These are phyloP conservation scores for Chlamydotis undulata DNA, from an alignment of 2,113 vertebrate species.

Conservation along the genomic window DNA sequence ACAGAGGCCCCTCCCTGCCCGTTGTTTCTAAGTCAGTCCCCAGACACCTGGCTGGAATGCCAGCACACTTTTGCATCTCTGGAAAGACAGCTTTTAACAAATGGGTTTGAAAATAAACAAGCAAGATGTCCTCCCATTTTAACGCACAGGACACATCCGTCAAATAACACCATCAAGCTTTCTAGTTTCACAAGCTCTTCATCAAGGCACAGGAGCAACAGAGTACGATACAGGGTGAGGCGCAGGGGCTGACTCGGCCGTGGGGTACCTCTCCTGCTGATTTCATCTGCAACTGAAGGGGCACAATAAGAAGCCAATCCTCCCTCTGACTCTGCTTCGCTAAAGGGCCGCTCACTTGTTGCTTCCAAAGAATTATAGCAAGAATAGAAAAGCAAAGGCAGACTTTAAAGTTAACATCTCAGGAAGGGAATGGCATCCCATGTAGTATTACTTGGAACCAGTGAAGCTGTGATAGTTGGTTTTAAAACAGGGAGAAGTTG, in stretches of 20 bases:
- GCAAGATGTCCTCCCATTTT: neutral
- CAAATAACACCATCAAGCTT: neutral
- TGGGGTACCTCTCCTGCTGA: neutral
- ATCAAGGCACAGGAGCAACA: neutral
- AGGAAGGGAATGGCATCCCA: neutral
- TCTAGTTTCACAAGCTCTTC: neutral
- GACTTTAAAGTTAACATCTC: neutral
- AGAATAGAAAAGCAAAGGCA: neutral
- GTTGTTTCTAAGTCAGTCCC: neutral
- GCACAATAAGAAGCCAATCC: neutral
- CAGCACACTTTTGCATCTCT: neutral
- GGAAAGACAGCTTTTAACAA: neutral
- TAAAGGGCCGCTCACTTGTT: neutral
- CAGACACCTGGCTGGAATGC: neutral
- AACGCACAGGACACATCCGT: neutral
- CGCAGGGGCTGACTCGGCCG: accelerated
- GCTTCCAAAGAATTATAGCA: neutral
- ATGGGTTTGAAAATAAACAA: neutral
- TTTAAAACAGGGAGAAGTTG: neutral
- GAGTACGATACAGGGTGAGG: neutral
- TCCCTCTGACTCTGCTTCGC: neutral
- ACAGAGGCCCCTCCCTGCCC: neutral
- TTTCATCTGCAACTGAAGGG: neutral
- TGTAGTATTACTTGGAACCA: neutral
- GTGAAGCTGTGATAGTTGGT: neutral